Evolutionary conservation across 2,888 invertebrate species (phyloP).

Genomic region (Rhimphoctona megacephalus): DNA sequence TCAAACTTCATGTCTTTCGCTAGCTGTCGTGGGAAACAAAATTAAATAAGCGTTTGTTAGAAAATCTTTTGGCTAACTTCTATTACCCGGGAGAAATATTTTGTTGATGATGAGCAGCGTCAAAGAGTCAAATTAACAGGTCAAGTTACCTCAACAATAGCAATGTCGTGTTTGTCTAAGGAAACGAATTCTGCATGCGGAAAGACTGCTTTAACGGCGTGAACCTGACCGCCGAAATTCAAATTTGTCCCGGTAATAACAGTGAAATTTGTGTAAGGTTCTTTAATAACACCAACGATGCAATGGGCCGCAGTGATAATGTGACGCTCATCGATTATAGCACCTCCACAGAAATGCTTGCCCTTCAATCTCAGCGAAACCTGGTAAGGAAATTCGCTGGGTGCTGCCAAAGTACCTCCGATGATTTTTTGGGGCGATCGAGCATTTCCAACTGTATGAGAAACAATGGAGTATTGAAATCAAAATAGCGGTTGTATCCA

Average conservation of each 20-base stretch:
- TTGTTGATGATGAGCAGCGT: background rate
- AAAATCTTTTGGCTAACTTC: background rate
- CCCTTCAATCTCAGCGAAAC: slow-evolving; percentile 28
- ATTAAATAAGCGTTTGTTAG: background rate
- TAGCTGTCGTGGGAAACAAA: background rate
- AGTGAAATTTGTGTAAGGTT: background rate
- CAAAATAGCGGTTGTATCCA: background rate
- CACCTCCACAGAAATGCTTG: slow-evolving; percentile 41
- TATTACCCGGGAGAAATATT: background rate
- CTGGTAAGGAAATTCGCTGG: slow-evolving; percentile 50
- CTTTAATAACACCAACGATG: background rate
- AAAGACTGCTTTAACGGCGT: background rate
- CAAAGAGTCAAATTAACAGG: too few relatives aligned
- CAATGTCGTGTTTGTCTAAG: background rate
- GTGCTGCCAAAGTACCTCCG: slow-evolving; percentile 18
- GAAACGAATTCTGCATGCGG: background rate
- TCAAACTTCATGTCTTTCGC: background rate
- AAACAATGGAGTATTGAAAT: background rate
- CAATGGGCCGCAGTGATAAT: slow-evolving; percentile 60
- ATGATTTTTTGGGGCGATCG: slow-evolving; percentile 31
- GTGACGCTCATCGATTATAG: slow-evolving; percentile 25
- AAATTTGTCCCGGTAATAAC: background rate
- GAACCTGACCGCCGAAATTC: background rate
- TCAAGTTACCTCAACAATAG: slow-evolving; percentile 3
- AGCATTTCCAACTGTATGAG: slow-evolving; percentile 29